Evolutionary conservation across 2,113 vertebrate genomes (phyloP), one percentile per base, ranked within the genome.

Genomic region (Amia ocellicauda): DNA sequence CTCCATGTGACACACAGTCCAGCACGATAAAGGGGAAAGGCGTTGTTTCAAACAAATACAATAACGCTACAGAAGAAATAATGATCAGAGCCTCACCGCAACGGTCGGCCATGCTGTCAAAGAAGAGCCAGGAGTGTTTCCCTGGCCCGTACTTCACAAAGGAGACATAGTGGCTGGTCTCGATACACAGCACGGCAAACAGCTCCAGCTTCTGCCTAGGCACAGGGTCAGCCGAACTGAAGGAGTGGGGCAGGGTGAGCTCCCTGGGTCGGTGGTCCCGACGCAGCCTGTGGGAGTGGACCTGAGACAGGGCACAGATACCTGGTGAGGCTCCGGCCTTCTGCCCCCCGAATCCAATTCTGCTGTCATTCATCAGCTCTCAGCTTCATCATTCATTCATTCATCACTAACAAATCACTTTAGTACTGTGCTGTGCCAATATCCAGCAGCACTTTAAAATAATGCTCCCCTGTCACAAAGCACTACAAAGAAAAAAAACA

Each of bases 101-200:
- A 80, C 83, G 76, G 74, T 91, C 88, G 23, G 91, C 89, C 90
- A 92, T 92, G 80, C 90, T 86, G 75, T 91, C 89, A 55, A 90
- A 91, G 71, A 91, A 92, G 23, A 92, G 70, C 90, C 90, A 91
- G 27, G 90, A 86, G 20, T 68, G 66, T 23, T 77, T 63, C 14
- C 76, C 72, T 1, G 82, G 52, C 27, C 88, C 82, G 0, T 81
- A 91, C 74, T 89, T 91, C 14, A 90, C 85, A 60, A 90, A 92
- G 40, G 88, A 87, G 60, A 92, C 87, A 7, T 90, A 92, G 73
- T 92, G 91, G 65, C 88, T 92, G 67, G 88, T 92, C 14, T 89
- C 75, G 72, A 92, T 91, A 71, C 89, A 92, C 29, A 92, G 84
- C 22, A 91, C 88, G 2, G 85, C 91, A 69, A 89, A 88, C 50